Percentiles rank a stretch among this genome's conserved stretches.
phyloP scores from a whole-genome alignment of 2,888 invertebrate genomes.

The Polyommatus icarus region DNA sequence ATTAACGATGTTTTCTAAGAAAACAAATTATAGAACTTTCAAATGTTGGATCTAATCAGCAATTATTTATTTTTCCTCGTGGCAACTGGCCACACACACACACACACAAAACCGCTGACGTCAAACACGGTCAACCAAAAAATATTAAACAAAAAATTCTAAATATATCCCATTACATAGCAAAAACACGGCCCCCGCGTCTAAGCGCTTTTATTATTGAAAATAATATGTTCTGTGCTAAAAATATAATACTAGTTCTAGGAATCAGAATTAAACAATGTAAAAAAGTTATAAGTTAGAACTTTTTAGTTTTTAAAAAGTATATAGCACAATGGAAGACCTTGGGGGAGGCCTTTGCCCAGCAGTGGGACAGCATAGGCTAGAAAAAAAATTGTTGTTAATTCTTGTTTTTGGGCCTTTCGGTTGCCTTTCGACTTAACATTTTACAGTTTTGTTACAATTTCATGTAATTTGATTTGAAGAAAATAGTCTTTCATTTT shows the following conservation, averaged over 20 bases:
- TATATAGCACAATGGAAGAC: too few relatives aligned
- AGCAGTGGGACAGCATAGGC: too few relatives aligned
- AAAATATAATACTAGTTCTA: too few relatives aligned
- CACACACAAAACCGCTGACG: not conserved
- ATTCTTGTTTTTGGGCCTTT: too few relatives aligned
- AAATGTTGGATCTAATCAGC: not conserved
- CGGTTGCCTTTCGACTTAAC: too few relatives aligned
- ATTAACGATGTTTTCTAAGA: not conserved
- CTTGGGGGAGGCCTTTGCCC: too few relatives aligned
- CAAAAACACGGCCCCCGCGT: not conserved
- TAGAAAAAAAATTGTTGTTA: too few relatives aligned
- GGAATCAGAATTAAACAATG: too few relatives aligned
- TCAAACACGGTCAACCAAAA: conserved; percentile 1
- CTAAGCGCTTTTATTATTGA: not conserved
- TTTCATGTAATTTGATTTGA: too few relatives aligned
- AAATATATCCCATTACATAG: not conserved
- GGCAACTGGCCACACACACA: not conserved
- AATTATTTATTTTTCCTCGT: conserved; percentile 16
- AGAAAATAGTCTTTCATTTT: too few relatives aligned
- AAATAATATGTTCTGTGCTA: not conserved
- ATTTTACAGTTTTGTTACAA: not conserved
- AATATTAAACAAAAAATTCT: conserved; percentile 3
- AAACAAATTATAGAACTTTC: not conserved
- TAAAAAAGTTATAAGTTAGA: too few relatives aligned
- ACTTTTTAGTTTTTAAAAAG: too few relatives aligned